Percentiles rank a stretch among this genome's conserved stretches.
These are phyloP conservation scores for Musca domestica DNA, from an alignment of 1,140 invertebrate genomes.

Conservation along the genomic window DNA sequence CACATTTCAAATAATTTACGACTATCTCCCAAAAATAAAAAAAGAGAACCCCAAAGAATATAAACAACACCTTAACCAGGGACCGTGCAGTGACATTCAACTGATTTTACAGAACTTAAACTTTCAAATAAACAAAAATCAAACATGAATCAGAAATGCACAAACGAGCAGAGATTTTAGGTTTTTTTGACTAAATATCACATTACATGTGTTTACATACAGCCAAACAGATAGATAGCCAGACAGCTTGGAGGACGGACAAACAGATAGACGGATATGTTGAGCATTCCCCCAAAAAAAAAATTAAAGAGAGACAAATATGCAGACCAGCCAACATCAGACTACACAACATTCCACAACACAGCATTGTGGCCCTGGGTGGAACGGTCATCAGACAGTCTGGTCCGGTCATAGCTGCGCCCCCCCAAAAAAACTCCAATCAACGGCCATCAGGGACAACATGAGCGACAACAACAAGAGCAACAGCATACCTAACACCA, in stretches of 20 bases:
- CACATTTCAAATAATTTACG: too few relatives aligned
- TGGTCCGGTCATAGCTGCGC: background rate
- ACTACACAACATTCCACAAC: background rate
- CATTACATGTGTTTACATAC: constrained; percentile 16
- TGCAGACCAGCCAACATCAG: background rate
- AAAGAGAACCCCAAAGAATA: too few relatives aligned
- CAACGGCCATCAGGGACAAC: too few relatives aligned
- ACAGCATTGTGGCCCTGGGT: background rate
- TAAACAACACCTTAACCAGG: too few relatives aligned
- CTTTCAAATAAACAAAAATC: constrained; percentile 15
- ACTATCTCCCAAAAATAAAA: too few relatives aligned
- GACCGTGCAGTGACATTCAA: too few relatives aligned
- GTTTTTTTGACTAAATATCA: background rate
- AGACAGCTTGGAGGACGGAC: background rate
- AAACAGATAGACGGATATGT: background rate
- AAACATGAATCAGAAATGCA: constrained; percentile 15
- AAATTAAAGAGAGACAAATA: background rate
- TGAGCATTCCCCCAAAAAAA: too few relatives aligned
- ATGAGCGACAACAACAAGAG: too few relatives aligned
- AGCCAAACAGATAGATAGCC: background rate
- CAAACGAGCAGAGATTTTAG: background rate
- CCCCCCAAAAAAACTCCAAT: too few relatives aligned
- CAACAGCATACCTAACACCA: too few relatives aligned
- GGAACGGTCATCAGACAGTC: background rate
- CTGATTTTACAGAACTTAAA: background rate